Evolutionary conservation across 2,888 invertebrate species (phyloP).

Genomic region (Dasypogon diadema): DNA sequence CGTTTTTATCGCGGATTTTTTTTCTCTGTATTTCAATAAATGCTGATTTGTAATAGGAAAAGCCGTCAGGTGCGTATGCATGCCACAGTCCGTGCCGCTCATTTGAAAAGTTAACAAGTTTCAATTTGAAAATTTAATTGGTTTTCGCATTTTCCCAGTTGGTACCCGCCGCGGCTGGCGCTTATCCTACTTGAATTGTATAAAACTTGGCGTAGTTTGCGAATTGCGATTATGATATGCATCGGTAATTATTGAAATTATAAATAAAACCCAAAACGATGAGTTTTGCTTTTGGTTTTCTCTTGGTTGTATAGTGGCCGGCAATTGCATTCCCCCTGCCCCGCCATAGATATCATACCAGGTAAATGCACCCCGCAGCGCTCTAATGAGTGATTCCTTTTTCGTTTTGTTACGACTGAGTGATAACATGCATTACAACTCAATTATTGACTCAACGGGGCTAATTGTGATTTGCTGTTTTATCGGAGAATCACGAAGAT

Average conservation of each 20-base stretch:
- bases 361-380: neutral
- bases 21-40: neutral
- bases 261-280: neutral
- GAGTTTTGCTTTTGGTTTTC: neutral
- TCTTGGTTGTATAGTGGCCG: neutral
- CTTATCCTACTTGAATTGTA: neutral
- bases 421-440: neutral
- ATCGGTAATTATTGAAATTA: neutral
- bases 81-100: neutral
- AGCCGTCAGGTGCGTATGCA: neutral
- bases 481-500: neutral
- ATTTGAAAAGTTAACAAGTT: neutral
- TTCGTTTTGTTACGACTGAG: neutral
- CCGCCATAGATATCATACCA: neutral
- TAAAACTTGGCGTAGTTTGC: neutral
- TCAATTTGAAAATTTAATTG: neutral
- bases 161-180: neutral
- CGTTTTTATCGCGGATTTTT: neutral
- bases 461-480: neutral
- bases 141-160: neutral
- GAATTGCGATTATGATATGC: neutral
- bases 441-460: neutral
- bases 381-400: neutral
- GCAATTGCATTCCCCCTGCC: neutral
- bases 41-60: too few species aligned